Evolutionary conservation across 2,888 invertebrate genomes (phyloP), one percentile per base, ranked within the genome.

Genomic region (Drosophila tripunctata): DNA sequence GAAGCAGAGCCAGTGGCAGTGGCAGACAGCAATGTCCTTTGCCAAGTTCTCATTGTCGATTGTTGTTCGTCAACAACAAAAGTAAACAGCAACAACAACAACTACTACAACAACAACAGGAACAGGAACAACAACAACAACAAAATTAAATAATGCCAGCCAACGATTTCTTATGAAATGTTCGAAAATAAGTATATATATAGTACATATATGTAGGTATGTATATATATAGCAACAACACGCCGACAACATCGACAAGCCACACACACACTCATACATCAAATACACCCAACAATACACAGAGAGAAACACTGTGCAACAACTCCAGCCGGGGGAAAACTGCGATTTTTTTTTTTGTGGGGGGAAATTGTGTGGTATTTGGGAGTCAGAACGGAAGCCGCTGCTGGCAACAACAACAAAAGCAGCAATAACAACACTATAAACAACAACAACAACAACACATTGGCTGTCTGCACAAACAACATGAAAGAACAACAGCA

Each of bases 151-250:
- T 67, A 72, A 71, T 65, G 75, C 75, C 67, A 67, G 3, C 65
- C 62, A 75, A 75, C 67, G 56, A 69, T 60, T 77, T 77, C 77
- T 77, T 67, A 62, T 67, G 66, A 78, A 82, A 76, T 74, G 58
- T 48, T 74, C 65, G 54, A 76, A 74, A 80, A 67, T 63, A 69
- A 50, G n/a, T n/a, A n/a, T n/a, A n/a, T n/a, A n/a, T n/a, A n/a
- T n/a, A n/a, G n/a, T n/a, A n/a, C n/a, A n/a, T n/a, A n/a, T n/a
- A n/a, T n/a, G n/a, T n/a, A n/a, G n/a, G n/a, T n/a, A n/a, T n/a
- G n/a, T n/a, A n/a, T n/a, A n/a, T n/a, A 27, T 27, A 27, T 27
- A 6, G 10, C 0, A 27, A 67, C 57, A 69, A 55, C 55, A 57
- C 33, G 14, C 35, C 48, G 30, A 54, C 41, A 60, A 15, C 55